Evolutionary conservation across 1,140 invertebrate species (phyloP), one percentile per base, ranked within the genome.

Genomic region (Trichogramma pretiosum): DNA sequence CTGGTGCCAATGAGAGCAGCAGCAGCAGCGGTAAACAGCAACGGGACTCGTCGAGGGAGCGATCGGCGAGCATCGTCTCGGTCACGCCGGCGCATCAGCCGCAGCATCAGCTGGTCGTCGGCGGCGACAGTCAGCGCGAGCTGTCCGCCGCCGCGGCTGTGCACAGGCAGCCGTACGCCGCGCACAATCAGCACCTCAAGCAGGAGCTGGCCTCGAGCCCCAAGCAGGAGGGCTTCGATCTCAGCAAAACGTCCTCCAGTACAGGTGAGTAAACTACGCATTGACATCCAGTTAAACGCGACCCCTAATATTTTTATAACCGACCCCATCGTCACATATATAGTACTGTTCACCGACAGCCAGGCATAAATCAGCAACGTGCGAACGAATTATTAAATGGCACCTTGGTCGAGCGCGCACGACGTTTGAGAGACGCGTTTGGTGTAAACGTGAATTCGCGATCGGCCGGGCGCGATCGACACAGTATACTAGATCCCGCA

Each of bases 151-250:
- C 40, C 10, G 30, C 65, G 63, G 49, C 67, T 62, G 45, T 67
- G 33, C 51, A 69, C 32, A 66, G 73, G 32, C 63, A 68, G 36
- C 63, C 70, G 13, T 72, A 66, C 52, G 69, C 69, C 5, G 71
- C 69, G 23, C 55, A 77, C 65, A 58, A 73, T 64, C 54, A 70
- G 44, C 65, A 70, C 43, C 54, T 67, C 10, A 69, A 70, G 51
- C 68, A 68, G 55, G 68, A 72, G 59, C 53, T 65, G 19, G 68
- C 67, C 43, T 62, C 71, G 11, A 79, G 76, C 28, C 77, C 77
- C 3, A 80, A 79, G 61, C 77, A 78, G 57, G 78, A 80, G 63
- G 76, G 74, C 35, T 79, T 78, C 56, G 78, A 79, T 63, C 69
- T 79, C 43, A 77, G 74, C 58, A 80, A 79, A 60, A 70, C 72